Evolutionary conservation across 2,797 vertebrate species (phyloP).

Genomic region (Coregonus ussuriensis): DNA sequence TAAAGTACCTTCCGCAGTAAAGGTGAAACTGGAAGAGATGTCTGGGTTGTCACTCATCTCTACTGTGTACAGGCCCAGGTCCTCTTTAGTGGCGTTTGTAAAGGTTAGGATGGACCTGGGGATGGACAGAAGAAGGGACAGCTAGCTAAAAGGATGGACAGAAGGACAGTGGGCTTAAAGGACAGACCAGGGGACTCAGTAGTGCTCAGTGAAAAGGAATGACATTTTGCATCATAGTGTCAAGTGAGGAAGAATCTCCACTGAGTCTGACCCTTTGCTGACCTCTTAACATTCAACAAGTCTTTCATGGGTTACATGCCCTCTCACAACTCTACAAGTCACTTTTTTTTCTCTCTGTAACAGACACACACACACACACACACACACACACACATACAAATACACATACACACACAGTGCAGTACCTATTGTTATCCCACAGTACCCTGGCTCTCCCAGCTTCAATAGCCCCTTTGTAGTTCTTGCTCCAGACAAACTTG

Average conservation of each 20-base stretch:
- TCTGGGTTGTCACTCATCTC: slow-evolving; percentile 81
- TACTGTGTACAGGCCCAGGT: slow-evolving; percentile 89
- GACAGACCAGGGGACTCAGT: background rate
- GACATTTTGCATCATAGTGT: too few species aligned
- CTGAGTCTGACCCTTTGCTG: background rate
- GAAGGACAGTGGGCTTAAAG: background rate
- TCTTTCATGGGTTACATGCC: background rate
- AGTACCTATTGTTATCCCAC: slow-evolving; percentile 79
- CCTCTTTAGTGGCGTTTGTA: slow-evolving; percentile 83
- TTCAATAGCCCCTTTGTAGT: slow-evolving; percentile 83
- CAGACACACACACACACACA: too few species aligned
- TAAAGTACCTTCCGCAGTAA: slow-evolving; percentile 88
- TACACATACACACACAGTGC: background rate
- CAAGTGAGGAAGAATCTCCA: too few species aligned
- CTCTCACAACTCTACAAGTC: background rate
- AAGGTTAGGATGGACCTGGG: slow-evolving; percentile 89
- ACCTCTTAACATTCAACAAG: background rate
- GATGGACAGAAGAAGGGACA: background rate
- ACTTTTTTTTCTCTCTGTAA: background rate
- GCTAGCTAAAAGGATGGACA: background rate
- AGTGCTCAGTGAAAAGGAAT: background rate
- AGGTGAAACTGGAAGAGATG: slow-evolving; percentile 89
- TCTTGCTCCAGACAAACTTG: slow-evolving; percentile 87
- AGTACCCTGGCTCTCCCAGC: slow-evolving; percentile 71
- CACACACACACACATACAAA: background rate